phyloP scores from a whole-genome alignment of 1,140 invertebrate species.

The Neocloeon triangulifer region DNA sequence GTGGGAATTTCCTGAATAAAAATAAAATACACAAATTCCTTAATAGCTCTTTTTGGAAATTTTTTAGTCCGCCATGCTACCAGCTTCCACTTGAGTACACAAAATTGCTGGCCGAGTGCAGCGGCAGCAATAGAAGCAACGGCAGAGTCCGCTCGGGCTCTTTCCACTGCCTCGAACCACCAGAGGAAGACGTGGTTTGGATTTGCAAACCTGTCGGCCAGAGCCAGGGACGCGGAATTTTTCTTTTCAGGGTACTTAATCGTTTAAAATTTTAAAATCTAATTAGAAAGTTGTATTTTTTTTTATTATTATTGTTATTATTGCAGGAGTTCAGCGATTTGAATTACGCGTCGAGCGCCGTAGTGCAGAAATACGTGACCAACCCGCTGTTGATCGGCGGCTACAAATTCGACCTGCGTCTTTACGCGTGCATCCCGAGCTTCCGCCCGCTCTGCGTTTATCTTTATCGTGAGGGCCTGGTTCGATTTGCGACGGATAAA shows the following conservation, averaged over 20 bases:
- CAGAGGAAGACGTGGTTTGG: constrained; percentile 28
- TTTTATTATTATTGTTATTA: no score
- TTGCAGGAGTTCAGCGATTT: constrained; percentile 52
- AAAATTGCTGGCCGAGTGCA: constrained; percentile 55
- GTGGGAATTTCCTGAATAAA: constrained; percentile 4
- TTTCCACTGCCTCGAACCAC: background rate
- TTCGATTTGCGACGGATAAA: constrained; percentile 51
- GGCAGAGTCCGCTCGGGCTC: background rate
- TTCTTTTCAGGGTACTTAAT: constrained; percentile 43
- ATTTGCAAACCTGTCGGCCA: constrained; percentile 70
- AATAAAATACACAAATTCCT: no score
- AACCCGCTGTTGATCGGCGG: constrained; percentile 66
- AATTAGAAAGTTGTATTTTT: no score
- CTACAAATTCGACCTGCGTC: constrained; percentile 66
- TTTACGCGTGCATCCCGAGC: constrained; percentile 67
- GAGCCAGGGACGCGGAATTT: constrained; percentile 62
- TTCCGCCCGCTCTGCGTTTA: constrained; percentile 62
- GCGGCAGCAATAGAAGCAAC: constrained; percentile 17
- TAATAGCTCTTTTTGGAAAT: no score
- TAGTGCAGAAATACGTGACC: constrained; percentile 64
- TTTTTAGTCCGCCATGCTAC: constrained; percentile 46
- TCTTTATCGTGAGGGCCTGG: constrained; percentile 59
- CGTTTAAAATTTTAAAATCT: no score
- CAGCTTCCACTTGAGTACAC: constrained; percentile 68
- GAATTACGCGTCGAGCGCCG: constrained; percentile 37